Evolutionary conservation across 2,113 vertebrate genomes (phyloP), one percentile per base, ranked within the genome.

Genomic region (Alces alces): DNA sequence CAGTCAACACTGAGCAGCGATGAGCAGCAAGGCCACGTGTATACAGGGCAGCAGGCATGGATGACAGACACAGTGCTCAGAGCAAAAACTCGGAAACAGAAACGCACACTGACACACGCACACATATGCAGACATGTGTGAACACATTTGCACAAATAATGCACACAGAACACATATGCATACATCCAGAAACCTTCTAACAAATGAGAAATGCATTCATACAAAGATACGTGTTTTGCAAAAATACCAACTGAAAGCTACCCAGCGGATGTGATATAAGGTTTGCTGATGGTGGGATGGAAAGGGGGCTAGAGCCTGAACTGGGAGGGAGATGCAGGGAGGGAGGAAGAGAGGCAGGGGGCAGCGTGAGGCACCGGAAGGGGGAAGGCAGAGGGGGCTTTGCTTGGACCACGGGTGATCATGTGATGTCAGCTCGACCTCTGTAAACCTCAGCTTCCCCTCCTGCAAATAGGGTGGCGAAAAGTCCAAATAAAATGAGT

Each of bases 371-470:
- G 52, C 15, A 19, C 15, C 33, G 9, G 78, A 36, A 36, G 7
- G 23, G 30, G 6, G 28, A 6, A 4, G 64, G 30, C 50, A 52
- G 27, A 14, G 4, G 11, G 1, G 17, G 45, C 23, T 36, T 76
- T n/a, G 27, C 47, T 43, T 15, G 60, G 45, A 13, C 45, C 13
- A 2, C 3, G 10, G 28, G 27, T 14, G 14, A 33, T 1, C 3
- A 16, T 0, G 4, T 3, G 54, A 47, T 21, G 1, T 6, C 15
- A 25, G 25, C 17, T 8, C 12, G 0, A 1, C 6, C 28, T 36
- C 86, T 43, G 28, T 6, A 39, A 36, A 21, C 8, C 36, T 28
- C 47, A 7, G 21, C 16, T 6, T 82, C 73, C 8, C 36, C 7
- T 7, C 7, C 14, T 23, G 3, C 27, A 90, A 13, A 3, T 0